Evolutionary conservation across 2,797 vertebrate species (phyloP), one percentile per base, ranked within the genome.

Genomic region (Mionectes olivaceus): DNA sequence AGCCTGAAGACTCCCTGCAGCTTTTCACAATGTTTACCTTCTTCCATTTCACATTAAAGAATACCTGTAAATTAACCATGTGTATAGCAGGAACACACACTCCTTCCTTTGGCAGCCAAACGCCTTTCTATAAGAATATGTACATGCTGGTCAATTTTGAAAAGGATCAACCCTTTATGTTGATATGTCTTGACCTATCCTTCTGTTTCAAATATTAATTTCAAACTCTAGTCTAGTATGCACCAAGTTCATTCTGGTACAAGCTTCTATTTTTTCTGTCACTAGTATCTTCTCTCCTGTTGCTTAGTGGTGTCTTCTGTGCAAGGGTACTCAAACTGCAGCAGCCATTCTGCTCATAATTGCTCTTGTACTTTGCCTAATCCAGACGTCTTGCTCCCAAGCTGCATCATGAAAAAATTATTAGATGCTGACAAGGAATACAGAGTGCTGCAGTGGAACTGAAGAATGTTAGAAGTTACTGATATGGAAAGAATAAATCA

Each of bases 351-450:
- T 39, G 24, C 27, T 79, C 19, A 1, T 44, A 65, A 50, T 3
- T 69, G 33, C 39, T 61, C 10, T 19, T 90, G 21, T n/a, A 63
- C 59, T 65, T 65, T 41, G 21, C 55, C 44, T 86, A 84, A 77
- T 56, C 35, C 39, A 79, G 21, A 13, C 0, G 1, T 41, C 32
- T 55, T 11, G 0, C 9, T 78, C 10, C 22, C 0, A 0, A 93
- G 37, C 12, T 52, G n/a, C 6, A 18, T 44, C 18, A 50, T 63
- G 52, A 85, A 69, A 92, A 47, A 79, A 65, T 39, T 60, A 60
- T 25, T 65, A 64, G 47, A 35, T 71, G 35, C 18, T 90, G 35
- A 55, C 47, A 82, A 55, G 28, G 37, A 79, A 82, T 49, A 87
- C 4, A 50, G 17, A 50, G 5, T 30, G 14, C 15, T 90, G n/a